These are phyloP conservation scores for Rhinogobius similis DNA, from an alignment of 2,113 vertebrate species.

Conservation along the genomic window DNA sequence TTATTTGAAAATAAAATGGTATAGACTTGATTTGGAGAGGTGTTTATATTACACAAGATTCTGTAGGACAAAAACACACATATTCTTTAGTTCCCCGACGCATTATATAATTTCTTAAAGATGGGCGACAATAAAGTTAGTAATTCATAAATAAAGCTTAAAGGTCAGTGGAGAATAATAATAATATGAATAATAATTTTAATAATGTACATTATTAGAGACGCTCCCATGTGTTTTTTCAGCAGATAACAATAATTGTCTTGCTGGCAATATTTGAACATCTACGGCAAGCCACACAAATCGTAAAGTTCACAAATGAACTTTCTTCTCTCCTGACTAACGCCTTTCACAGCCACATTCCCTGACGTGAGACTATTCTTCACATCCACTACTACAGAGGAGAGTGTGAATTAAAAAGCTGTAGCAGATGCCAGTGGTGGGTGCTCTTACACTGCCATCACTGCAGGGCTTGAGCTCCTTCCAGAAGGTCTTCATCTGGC, in stretches of 20 bases:
- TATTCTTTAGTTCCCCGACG: neutral
- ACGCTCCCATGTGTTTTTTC: no score
- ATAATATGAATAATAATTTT: no score
- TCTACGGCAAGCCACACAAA: neutral
- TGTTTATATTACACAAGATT: no score
- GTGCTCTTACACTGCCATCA: conserved; percentile 91
- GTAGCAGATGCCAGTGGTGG: neutral
- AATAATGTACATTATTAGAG: no score
- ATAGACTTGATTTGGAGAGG: neutral
- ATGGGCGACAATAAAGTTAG: no score
- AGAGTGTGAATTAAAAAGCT: neutral
- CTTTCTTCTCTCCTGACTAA: neutral
- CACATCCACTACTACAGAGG: neutral
- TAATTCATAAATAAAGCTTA: no score
- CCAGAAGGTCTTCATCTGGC: conserved; percentile 98
- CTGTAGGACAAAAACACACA: neutral
- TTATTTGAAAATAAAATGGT: neutral
- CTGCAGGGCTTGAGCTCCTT: conserved; percentile 99
- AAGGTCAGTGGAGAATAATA: no score
- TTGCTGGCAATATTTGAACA: neutral
- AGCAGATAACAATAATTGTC: no score
- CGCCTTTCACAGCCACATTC: no score
- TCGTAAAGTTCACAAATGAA: neutral
- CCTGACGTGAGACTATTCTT: neutral
- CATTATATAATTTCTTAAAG: neutral